Conservation (phyloP, 2,113 vertebrate genomes). For the Erythrolamprus reginae region DNA sequence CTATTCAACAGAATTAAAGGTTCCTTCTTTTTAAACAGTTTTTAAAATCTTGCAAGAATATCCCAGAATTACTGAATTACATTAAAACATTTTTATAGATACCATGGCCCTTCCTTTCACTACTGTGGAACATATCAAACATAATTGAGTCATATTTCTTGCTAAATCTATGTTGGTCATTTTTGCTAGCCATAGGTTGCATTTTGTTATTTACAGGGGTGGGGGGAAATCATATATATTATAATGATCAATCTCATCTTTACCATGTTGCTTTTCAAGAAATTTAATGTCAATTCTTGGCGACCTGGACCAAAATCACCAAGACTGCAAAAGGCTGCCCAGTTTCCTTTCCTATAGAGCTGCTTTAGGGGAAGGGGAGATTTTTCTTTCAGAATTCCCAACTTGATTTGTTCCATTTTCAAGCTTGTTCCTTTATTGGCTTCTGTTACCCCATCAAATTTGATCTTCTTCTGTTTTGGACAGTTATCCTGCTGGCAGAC, state of each 20-base stretch:
- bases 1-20: not conserved
- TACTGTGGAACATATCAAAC: no score
- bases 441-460: not conserved
- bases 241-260: not conserved
- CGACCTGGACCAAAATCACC: not conserved
- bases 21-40: not conserved
- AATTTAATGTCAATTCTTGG: not conserved
- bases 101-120: not conserved
- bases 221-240: not conserved
- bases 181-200: not conserved
- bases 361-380: not conserved
- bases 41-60: not conserved
- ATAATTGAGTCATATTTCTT: no score
- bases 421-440: not conserved
- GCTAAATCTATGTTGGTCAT: not conserved
- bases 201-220: not conserved
- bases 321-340: not conserved
- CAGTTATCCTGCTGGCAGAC: not conserved
- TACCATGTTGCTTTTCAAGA: not conserved
- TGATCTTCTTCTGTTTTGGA: not conserved
- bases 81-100: not conserved
- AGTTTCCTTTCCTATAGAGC: not conserved
- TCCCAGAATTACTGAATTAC: not conserved
- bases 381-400: not conserved
- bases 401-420: not conserved